Conservation (phyloP, 1,140 invertebrate species). For the Mercenaria mercenaria region DNA sequence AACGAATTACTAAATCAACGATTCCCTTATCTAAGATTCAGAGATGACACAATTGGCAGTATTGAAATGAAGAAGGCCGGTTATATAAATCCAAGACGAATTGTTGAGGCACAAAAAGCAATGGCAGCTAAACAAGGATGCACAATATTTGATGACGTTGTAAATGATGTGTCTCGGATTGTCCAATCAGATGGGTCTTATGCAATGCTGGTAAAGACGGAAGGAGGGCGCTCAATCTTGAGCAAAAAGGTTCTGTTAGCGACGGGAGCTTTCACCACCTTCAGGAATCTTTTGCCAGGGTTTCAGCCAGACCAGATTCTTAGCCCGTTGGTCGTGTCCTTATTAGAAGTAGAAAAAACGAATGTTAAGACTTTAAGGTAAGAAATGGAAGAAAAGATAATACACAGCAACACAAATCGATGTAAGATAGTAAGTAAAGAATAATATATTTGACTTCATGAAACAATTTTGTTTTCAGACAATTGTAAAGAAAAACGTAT, state of each 20-base stretch:
- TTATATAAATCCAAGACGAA: conserved; percentile 70
- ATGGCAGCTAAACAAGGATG: conserved; percentile 59
- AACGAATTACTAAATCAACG: neutral
- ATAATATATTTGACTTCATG: neutral
- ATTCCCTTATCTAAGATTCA: conserved; percentile 67
- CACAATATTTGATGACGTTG: conserved; percentile 64
- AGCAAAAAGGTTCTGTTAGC: conserved; percentile 68
- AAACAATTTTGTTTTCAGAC: neutral
- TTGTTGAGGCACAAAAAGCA: conserved; percentile 64
- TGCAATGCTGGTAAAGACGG: conserved; percentile 66
- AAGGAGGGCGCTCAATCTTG: conserved; percentile 36
- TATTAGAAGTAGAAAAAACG: conserved; percentile 67
- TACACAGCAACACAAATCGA: too few relatives aligned
- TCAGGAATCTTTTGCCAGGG: conserved; percentile 63
- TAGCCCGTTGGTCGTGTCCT: conserved; percentile 59
- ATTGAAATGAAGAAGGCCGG: conserved; percentile 64
- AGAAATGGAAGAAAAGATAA: too few relatives aligned
- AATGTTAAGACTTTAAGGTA: conserved; percentile 58
- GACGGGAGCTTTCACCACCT: conserved; percentile 74
- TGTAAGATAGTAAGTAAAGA: neutral
- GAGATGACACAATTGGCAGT: conserved; percentile 25
- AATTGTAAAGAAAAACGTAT: neutral
- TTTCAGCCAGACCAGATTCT: conserved; percentile 16
- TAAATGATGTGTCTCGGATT: neutral
- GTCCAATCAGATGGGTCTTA: conserved; percentile 25